Evolutionary conservation across 2,797 vertebrate genomes (phyloP).

Genomic region (Lagodon rhomboides): DNA sequence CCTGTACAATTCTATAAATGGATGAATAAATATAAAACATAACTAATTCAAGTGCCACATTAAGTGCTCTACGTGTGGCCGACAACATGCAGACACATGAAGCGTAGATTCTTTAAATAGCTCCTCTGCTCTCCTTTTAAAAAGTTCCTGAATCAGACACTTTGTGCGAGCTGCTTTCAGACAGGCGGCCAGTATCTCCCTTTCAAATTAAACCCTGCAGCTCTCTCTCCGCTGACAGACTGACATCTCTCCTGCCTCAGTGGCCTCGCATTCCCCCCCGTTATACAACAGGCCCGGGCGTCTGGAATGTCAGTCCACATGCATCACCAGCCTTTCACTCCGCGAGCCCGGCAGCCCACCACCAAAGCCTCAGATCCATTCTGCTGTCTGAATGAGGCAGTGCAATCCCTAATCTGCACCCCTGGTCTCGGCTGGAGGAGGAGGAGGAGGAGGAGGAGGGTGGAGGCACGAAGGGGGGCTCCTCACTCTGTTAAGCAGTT

Average conservation of each 20-base stretch:
- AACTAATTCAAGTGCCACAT: no score
- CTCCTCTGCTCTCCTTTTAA: background rate
- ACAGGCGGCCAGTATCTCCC: constrained; percentile 28
- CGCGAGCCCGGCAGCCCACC: constrained; percentile 44
- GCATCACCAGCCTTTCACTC: constrained; percentile 75
- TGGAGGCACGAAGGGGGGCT: background rate
- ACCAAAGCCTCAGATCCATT: constrained; percentile 57
- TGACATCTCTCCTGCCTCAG: constrained; percentile 62
- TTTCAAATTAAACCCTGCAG: constrained; percentile 45
- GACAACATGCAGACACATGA: background rate
- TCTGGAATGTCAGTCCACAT: constrained; percentile 85
- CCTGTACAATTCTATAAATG: no score
- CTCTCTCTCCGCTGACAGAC: constrained; percentile 41
- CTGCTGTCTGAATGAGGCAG: constrained; percentile 58
- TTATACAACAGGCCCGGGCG: constrained; percentile 82
- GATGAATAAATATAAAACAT: no score
- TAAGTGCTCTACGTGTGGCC: no score
- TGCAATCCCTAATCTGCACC: constrained; percentile 56
- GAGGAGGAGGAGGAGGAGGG: constrained; percentile 7
- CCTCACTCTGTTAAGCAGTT: constrained; percentile 59
- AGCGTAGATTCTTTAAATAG: background rate
- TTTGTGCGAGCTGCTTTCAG: constrained; percentile 13
- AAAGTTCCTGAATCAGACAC: background rate
- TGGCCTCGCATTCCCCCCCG: constrained; percentile 80
- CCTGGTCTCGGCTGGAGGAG: constrained; percentile 40